These are phyloP conservation scores for Mobula hypostoma DNA, from an alignment of 2,113 vertebrate species.

Conservation along the genomic window DNA sequence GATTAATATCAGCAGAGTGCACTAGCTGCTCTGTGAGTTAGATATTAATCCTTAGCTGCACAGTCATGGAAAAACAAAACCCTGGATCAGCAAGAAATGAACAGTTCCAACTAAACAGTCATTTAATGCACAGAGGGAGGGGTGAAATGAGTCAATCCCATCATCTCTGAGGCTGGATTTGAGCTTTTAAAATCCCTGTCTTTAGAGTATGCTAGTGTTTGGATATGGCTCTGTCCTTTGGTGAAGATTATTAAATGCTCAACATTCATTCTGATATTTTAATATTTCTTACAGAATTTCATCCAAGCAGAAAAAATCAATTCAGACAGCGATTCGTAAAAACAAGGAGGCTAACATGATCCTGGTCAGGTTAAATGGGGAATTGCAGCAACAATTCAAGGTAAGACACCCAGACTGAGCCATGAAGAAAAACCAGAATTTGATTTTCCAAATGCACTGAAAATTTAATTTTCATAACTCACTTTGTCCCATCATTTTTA, in stretches of 20 bases:
- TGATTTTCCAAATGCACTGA: not conserved
- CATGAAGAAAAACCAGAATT: not conserved
- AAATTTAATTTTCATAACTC: not conserved
- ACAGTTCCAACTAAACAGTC: not conserved
- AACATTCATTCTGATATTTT: not conserved
- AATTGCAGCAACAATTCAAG: conserved; percentile 95
- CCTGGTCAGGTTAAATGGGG: conserved; percentile 85
- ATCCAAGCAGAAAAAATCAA: conserved; percentile 82
- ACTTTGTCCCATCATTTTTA: not conserved
- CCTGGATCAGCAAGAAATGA: conserved; percentile 30
- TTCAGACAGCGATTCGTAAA: conserved; percentile 88
- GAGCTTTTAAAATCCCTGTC: not conserved
- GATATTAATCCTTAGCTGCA: conserved; percentile 16
- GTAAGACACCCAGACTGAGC: conserved; percentile 51
- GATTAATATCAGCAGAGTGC: conserved; percentile 28
- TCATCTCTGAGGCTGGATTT: not conserved
- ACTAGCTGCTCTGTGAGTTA: conserved; percentile 7
- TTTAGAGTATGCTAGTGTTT: not conserved
- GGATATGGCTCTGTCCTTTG: too few relatives aligned
- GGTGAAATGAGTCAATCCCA: not conserved
- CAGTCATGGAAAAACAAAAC: conserved; percentile 20
- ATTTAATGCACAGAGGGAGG: not conserved
- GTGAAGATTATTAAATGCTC: not conserved
- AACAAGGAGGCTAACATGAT: conserved; percentile 91
- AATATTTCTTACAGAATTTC: conserved; percentile 62